Conservation (phyloP, 2,113 vertebrate species). For the Sapajus apella region DNA sequence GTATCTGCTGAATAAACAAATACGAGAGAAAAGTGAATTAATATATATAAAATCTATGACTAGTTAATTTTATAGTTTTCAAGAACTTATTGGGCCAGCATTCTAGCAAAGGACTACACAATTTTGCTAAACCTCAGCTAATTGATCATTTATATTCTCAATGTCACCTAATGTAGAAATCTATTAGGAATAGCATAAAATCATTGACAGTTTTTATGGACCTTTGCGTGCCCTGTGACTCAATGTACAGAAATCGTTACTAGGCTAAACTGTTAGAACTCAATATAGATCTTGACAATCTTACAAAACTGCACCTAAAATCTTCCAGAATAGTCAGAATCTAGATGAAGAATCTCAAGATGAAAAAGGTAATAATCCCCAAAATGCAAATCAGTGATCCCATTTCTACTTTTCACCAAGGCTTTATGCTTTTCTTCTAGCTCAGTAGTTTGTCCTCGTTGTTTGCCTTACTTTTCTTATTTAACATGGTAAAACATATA, state of each 20-base stretch:
- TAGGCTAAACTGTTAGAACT: neutral
- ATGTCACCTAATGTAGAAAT: neutral
- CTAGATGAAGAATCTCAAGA: neutral
- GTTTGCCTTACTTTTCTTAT: neutral
- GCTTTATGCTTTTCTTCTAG: neutral
- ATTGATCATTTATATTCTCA: neutral
- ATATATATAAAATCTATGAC: neutral
- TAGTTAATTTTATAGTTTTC: neutral
- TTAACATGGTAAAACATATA: neutral
- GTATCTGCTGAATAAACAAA: neutral
- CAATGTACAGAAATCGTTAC: slow-evolving; percentile 18
- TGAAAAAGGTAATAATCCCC: neutral
- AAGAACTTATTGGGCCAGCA: neutral
- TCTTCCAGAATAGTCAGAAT: neutral
- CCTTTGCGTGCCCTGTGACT: neutral
- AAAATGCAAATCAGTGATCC: neutral
- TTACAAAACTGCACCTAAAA: neutral
- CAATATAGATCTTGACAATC: neutral
- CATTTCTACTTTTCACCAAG: neutral
- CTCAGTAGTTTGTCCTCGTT: neutral
- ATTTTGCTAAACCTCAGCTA: neutral
- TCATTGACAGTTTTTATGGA: neutral
- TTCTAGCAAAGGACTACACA: neutral
- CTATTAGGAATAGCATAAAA: neutral
- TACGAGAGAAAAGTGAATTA: neutral